Percentiles rank a stretch among this genome's conserved stretches.
These are phyloP conservation scores for Timema podura DNA, from an alignment of 2,888 invertebrate genomes.

Conservation along the genomic window DNA sequence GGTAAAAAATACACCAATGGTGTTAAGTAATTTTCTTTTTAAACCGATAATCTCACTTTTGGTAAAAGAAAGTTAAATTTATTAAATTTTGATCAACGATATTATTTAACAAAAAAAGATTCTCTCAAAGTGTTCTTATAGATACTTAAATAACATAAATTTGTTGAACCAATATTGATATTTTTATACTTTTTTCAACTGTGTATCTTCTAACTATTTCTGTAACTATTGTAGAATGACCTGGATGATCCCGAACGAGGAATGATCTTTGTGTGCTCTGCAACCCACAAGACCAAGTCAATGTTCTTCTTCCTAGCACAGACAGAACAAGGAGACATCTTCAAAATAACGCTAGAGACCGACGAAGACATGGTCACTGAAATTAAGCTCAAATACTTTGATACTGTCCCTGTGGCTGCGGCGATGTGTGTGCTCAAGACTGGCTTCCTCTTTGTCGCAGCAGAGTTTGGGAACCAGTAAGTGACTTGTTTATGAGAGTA, in stretches of 20 bases:
- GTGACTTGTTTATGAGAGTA: constrained; percentile 45
- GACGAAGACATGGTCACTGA: constrained; percentile 98
- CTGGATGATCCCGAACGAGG: constrained; percentile 98
- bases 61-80: too few relatives aligned
- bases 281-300: constrained; percentile 98
- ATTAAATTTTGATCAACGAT: too few relatives aligned
- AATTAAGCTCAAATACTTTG: constrained; percentile 98
- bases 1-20: too few relatives aligned
- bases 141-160: too few relatives aligned
- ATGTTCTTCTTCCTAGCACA: constrained; percentile 99
- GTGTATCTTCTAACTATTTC: too few relatives aligned
- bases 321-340: constrained; percentile 97
- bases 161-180: too few relatives aligned
- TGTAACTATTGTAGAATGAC: constrained; percentile 75
- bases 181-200: too few relatives aligned
- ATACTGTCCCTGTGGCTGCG: constrained; percentile 95
- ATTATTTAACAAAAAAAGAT: too few relatives aligned
- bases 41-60: too few relatives aligned
- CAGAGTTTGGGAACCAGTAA: constrained; percentile 99
- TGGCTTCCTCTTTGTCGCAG: constrained; percentile 96
- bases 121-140: too few relatives aligned
- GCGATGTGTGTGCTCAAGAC: constrained; percentile 98
- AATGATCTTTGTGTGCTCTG: constrained; percentile 98
- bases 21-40: too few relatives aligned
- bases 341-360: constrained; percentile 94